A percentile compares a stretch with the other conserved stretches of the same genome.
Evolutionary conservation across 2,113 vertebrate species (phyloP).

Genomic region (Edolisoma coerulescens): DNA sequence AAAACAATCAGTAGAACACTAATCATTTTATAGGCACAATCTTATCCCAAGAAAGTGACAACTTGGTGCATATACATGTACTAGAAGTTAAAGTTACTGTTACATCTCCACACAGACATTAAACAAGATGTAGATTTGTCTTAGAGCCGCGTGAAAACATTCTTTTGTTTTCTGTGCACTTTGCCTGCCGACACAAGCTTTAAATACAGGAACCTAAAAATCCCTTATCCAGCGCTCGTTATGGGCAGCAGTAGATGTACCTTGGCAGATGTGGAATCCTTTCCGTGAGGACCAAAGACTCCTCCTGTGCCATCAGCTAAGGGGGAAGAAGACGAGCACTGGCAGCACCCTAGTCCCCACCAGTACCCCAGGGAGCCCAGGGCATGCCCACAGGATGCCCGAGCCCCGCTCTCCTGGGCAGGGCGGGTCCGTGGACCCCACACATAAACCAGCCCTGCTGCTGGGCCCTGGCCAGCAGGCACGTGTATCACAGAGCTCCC

Average conservation of each 20-base stretch:
- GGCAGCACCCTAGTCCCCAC: fast-evolving
- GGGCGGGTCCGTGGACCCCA: background rate
- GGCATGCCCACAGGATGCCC: fast-evolving
- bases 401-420: background rate
- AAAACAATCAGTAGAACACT: constrained; percentile 82
- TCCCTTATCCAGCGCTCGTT: background rate
- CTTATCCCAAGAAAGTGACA: constrained; percentile 73
- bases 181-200: background rate
- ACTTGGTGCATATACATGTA: constrained; percentile 31
- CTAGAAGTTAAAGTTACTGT: background rate
- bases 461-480: background rate
- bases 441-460: background rate
- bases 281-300: background rate
- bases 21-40: constrained; percentile 80
- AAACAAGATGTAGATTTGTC: background rate
- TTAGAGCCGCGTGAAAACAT: background rate
- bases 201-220: background rate
- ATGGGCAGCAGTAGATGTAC: background rate
- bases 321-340: background rate
- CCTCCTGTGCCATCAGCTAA: background rate
- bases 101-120: background rate
- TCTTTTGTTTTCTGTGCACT: background rate
- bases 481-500: background rate
- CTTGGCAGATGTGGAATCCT: background rate
- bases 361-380: background rate